Percentiles rank a stretch among this genome's conserved stretches.
Conservation (phyloP, 1,140 invertebrate genomes). For the Lordiphosa collinella region DNA sequence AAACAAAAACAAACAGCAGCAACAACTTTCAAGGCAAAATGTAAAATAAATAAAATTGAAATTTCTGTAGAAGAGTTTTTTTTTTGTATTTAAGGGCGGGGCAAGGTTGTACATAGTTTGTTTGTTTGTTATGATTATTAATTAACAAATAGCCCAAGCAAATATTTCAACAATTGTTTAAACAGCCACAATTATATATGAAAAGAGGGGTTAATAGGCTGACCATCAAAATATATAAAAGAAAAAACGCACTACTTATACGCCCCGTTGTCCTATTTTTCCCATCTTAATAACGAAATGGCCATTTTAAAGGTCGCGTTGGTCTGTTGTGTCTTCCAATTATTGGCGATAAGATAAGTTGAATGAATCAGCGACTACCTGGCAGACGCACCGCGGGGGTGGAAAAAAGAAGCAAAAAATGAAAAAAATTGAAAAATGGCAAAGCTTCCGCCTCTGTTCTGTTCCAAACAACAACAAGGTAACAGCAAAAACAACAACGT, state of each 20-base stretch:
- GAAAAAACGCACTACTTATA: conserved; percentile 36
- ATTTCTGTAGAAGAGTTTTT: conserved; percentile 16
- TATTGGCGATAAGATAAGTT: conserved; percentile 68
- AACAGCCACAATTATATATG: conserved; percentile 5
- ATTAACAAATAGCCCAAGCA: conserved; percentile 53
- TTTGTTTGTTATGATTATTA: conserved; percentile 50
- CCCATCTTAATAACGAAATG: conserved; percentile 39
- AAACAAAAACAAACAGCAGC: conserved; percentile 8
- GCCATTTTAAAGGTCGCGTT: conserved; percentile 58
- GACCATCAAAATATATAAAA: conserved; percentile 5
- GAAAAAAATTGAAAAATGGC: conserved; percentile 24
- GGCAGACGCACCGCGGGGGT: neutral
- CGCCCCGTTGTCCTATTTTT: conserved; percentile 23
- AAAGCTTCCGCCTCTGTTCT: conserved; percentile 51
- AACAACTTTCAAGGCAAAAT: conserved; percentile 48
- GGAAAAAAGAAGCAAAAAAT: neutral
- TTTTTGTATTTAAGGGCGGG: neutral
- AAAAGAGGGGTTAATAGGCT: neutral
- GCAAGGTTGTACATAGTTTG: conserved; percentile 6
- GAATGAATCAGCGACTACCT: conserved; percentile 20
- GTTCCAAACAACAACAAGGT: conserved; percentile 14
- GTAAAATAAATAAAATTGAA: conserved; percentile 52
- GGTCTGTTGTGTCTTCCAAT: conserved; percentile 37
- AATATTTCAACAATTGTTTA: conserved; percentile 54
- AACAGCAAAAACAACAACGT: conserved; percentile 48